Evolutionary conservation across 2,888 invertebrate species (phyloP), one percentile per base, ranked within the genome.

Genomic region (Plagiodera versicolora): DNA sequence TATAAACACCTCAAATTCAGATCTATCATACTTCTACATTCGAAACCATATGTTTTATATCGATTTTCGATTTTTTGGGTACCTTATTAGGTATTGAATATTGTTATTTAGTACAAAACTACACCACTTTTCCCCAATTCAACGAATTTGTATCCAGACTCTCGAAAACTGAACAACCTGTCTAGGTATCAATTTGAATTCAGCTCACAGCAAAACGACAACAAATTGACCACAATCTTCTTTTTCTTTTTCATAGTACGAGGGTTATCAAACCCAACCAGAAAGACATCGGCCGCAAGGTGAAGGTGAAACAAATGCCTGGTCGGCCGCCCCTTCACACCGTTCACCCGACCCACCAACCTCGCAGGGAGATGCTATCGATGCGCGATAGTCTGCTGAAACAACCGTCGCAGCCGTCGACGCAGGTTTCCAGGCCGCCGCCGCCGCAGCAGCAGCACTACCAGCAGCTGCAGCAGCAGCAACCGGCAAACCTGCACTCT

Each of bases 181-280:
- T n/a, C n/a, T n/a, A n/a, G n/a, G n/a, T n/a, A n/a, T n/a, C n/a
- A n/a, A n/a, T n/a, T n/a, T n/a, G n/a, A n/a, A n/a, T n/a, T n/a
- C n/a, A n/a, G n/a, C n/a, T n/a, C n/a, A n/a, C n/a, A n/a, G n/a
- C n/a, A n/a, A n/a, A n/a, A n/a, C n/a, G n/a, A n/a, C n/a, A n/a
- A n/a, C n/a, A n/a, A n/a, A n/a, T n/a, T n/a, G n/a, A n/a, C n/a
- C n/a, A n/a, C n/a, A n/a, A n/a, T n/a, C n/a, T n/a, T n/a, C n/a
- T n/a, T n/a, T 66, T 72, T 71, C 55, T 83, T 24, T 24, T 6
- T 6, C 24, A 6, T 6, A 94, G 95, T 84, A 93, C 95, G 75
- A 89, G 94, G 80, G 95, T 94, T 80, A 95, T 96, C 78, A 95
- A 95, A 82, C 90, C 92, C 71, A 93, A 92, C 82, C 92, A 92